These are phyloP conservation scores for Enteromius unitaeniatus DNA, from an alignment of 2,797 vertebrate species.

Conservation along the genomic window DNA sequence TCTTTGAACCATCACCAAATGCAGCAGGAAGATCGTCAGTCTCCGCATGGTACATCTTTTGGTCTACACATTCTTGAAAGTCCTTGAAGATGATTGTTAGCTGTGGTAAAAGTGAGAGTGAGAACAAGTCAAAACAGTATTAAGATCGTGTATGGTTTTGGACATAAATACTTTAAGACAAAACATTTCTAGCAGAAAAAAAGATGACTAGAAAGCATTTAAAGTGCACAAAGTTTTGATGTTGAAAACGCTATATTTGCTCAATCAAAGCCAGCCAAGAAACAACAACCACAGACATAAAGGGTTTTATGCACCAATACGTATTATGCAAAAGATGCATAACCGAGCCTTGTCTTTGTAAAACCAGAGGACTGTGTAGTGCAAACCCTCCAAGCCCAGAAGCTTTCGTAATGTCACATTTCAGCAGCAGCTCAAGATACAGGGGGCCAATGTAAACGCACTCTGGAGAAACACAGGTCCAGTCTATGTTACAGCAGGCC, in stretches of 20 bases:
- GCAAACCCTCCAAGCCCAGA: constrained; percentile 62
- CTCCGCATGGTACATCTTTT: constrained; percentile 97
- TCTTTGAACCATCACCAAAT: constrained; percentile 93
- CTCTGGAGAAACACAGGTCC: constrained; percentile 76
- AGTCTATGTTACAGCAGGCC: constrained; percentile 79
- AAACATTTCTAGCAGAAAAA: neutral
- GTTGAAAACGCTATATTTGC: neutral
- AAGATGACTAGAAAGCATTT: neutral
- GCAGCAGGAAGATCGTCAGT: constrained; percentile 92
- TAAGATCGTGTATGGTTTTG: neutral
- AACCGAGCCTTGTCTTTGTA: constrained; percentile 56
- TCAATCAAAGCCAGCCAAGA: neutral
- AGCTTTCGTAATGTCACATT: constrained; percentile 72
- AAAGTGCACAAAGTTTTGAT: neutral
- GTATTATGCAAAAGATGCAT: constrained; percentile 24
- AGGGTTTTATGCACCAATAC: constrained; percentile 5
- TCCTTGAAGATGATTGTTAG: constrained; percentile 99
- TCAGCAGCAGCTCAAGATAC: constrained; percentile 72
- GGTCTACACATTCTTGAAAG: constrained; percentile 96
- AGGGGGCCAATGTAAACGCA: constrained; percentile 80
- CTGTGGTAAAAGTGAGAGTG: constrained; percentile 69
- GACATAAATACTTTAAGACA: neutral
- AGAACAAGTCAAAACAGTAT: constrained; percentile 21
- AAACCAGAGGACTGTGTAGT: constrained; percentile 61
- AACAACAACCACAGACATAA: neutral